Percentiles rank a stretch among this genome's conserved stretches.
Conservation (phyloP, 2,888 invertebrate genomes). For the Chalcis sispes region DNA sequence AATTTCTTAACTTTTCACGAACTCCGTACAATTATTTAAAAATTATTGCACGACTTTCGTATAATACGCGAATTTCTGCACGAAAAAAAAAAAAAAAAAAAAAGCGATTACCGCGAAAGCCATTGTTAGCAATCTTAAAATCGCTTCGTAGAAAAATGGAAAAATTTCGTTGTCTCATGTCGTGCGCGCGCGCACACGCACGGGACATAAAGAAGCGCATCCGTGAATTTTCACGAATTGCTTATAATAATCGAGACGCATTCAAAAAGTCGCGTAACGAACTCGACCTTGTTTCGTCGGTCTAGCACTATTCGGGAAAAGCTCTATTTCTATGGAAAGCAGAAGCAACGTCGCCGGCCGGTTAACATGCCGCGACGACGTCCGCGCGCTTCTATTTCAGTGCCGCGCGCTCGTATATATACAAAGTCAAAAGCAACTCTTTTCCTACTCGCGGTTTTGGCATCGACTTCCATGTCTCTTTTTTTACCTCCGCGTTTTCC, state of each 20-base stretch:
- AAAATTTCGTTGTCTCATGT: background rate
- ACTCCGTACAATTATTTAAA: too few relatives aligned
- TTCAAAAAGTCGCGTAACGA: too few relatives aligned
- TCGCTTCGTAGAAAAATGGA: background rate
- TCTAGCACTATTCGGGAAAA: slow-evolving; percentile 37
- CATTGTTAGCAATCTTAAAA: too few relatives aligned
- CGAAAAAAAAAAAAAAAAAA: too few relatives aligned
- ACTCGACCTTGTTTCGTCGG: slow-evolving; percentile 10
- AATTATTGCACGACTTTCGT: too few relatives aligned
- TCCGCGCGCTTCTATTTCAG: slow-evolving; percentile 32
- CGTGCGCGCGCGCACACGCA: too few relatives aligned
- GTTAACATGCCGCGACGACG: background rate
- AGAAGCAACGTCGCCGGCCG: background rate
- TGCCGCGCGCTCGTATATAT: background rate
- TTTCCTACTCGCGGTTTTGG: slow-evolving; percentile 49
- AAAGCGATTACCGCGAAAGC: too few relatives aligned
- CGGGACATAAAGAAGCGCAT: background rate
- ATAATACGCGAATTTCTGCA: too few relatives aligned
- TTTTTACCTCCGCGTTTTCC: slow-evolving; percentile 10
- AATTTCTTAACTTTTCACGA: too few relatives aligned
- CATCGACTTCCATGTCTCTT: slow-evolving; percentile 10
- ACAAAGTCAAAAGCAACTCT: slow-evolving; percentile 43
- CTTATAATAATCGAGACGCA: background rate
- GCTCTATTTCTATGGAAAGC: slow-evolving; percentile 41
- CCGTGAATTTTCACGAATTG: background rate